Base-by-base conservation (phyloP, 1,140 invertebrate species). In the Polypedilum vanderplanki region DNA sequence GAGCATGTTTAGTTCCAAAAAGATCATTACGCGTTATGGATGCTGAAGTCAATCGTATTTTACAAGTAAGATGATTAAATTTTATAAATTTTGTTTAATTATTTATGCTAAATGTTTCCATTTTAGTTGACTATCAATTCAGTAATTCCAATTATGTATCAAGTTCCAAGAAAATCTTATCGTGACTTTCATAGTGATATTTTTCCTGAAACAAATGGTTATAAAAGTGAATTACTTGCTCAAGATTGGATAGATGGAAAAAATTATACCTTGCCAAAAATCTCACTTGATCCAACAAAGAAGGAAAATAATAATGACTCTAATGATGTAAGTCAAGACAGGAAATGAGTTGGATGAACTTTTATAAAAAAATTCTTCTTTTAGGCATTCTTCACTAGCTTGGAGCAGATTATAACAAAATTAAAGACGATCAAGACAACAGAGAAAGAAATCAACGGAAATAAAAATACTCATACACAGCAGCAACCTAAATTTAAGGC, bases 121-220 rank as follows among this genome's bases (percentile, higher is more conserved):
- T 33, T 33, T 33, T 33, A 57, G 46, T 84, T 98, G 20, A 91
- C 93, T 1, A 90, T 92, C 5, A 90, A 89, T 73, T 90, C 91
- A 77, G 92, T 98, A 20, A 90, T 96, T 80, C 94, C 94, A 7
- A 91, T 96, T 70, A 95, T 94, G 83, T 97, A 96, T 82, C 94
- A 97, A 84, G 95, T 97, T 75, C 95, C 95, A 64, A 86, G 96
- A 80, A 97, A 97, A 92, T 91, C 92, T n/a, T 96, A 95, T 81
- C 87, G 93, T 79, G 95, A 97, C 77, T 98, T 95, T 81, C 95
- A 98, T 84, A 88, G 90, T 7, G 95, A 98, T 82, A 84, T 98
- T 74, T 98, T 93, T 84, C 95, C 95, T 0, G 93, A 96, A 64
- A 98, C 95, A 9, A 82, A 85, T 57, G 92, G 92, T 33, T 89